Evolutionary conservation across 2,888 invertebrate genomes (phyloP), one percentile per base, ranked within the genome.

Genomic region (Trileptium ribeirensis): DNA sequence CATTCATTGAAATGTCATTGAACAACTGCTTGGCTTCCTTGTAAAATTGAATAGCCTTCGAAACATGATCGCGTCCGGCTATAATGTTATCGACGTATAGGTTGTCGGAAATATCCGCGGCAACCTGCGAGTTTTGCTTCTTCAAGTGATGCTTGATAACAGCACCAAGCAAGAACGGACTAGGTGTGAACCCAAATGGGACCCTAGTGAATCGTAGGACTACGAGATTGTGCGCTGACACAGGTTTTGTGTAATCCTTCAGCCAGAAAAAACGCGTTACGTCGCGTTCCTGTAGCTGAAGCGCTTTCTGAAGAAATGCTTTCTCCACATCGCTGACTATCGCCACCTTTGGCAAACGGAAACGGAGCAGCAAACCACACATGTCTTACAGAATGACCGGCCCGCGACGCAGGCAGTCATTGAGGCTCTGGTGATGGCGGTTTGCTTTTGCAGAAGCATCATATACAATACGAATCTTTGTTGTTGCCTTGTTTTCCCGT

Each of bases 131-230:
- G 36, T 37, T 34, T 8, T 2, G 8, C 36, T 77, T 2, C 37
- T n/a, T 3, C 74, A 70, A 70, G 40, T 82, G 83, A 24, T 75
- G 33, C n/a, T 81, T 67, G 8, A 86, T 82, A 0, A 83, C 67
- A 0, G 74, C 79, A 0, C 74, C 79, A 19, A 85, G 81, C 31
- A 85, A 38, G 67, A 81, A 84, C 0, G 85, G 85, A 15, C 79
- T 77, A 0, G 74, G 64, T 1, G 38, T 79, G 0, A 84, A 64
- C 24, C 85, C 85, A 40, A 85, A 85, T 1, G 84, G 84, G 0
- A 86, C 70, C 3, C 83, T 29, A 0, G 67, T 39, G 82, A 85
- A 86, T 19, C 85, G 81, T 1, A 81, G 78, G 0, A 74, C 39
- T 1, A 51, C 24, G 1, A 86, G 39, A 79, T 86, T 86, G 8